Evolutionary conservation across 2,113 vertebrate species (phyloP).

Genomic region (Neogobius melanostomus): DNA sequence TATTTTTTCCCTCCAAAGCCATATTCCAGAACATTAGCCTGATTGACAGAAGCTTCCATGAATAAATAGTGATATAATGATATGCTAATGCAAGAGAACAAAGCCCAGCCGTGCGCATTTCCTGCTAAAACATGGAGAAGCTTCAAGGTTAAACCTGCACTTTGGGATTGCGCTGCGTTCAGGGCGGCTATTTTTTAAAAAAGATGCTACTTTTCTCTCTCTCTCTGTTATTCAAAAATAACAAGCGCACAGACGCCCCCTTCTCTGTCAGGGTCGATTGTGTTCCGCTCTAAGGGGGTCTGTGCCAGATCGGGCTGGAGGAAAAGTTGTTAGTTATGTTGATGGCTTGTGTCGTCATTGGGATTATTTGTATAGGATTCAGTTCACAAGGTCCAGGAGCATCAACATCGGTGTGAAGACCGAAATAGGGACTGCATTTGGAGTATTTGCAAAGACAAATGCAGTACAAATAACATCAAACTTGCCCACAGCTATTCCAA

Average conservation of each 20-base stretch:
- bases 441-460: no score
- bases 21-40: neutral
- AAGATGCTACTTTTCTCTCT: neutral
- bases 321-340: no score
- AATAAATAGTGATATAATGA: neutral
- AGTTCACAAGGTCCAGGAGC: no score
- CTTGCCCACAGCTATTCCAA: no score
- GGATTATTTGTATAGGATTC: no score
- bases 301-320: no score
- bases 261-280: conserved; percentile 7
- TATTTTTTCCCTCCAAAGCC: no score
- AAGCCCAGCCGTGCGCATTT: neutral
- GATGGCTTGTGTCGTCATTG: no score
- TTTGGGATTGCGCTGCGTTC: neutral
- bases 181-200: conserved; percentile 6
- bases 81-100: neutral
- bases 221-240: neutral
- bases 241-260: conserved; percentile 9
- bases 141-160: neutral
- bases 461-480: no score
- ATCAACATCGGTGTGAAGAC: no score
- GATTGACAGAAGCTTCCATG: conserved; percentile 15
- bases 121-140: neutral
- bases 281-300: no score
- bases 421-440: no score